phyloP scores from a whole-genome alignment of 2,113 vertebrate species.

The Uria aalge region DNA sequence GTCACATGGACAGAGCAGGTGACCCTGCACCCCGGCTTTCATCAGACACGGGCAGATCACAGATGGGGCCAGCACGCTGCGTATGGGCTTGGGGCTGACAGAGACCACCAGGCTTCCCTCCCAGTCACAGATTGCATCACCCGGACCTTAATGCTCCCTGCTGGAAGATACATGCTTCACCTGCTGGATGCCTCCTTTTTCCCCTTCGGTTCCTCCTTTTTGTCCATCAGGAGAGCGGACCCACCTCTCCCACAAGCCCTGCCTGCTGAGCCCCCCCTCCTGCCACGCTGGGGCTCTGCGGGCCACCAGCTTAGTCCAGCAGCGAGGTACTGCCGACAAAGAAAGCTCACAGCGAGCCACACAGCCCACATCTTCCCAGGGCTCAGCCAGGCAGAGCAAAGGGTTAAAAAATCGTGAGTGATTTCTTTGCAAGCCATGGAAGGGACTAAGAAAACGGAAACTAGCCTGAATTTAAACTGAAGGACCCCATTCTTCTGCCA shows the following conservation, averaged over 20 bases:
- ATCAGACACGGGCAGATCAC: neutral
- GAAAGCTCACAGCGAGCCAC: neutral
- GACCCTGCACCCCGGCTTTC: neutral
- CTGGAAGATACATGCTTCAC: neutral
- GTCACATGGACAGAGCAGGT: neutral
- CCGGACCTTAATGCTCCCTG: neutral
- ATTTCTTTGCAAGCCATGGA: neutral
- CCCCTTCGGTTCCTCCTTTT: neutral
- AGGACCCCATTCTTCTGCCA: conserved; percentile 52
- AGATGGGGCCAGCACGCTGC: neutral
- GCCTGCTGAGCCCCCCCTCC: neutral
- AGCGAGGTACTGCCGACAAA: neutral
- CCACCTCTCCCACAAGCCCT: neutral
- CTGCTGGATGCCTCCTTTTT: neutral
- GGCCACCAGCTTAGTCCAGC: rapidly evolving
- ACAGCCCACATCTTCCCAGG: neutral
- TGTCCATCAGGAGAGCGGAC: neutral
- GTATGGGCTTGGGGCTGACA: neutral
- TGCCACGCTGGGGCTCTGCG: rapidly evolving
- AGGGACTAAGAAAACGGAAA: conserved; percentile 39
- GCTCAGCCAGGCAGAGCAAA: neutral
- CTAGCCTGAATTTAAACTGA: conserved; percentile 56
- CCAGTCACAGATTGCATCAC: neutral
- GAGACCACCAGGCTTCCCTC: neutral
- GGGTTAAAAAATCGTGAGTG: conserved; percentile 3